Base-by-base conservation (phyloP, 2,888 invertebrate genomes). In the Sminthurinus aureus region DNA sequence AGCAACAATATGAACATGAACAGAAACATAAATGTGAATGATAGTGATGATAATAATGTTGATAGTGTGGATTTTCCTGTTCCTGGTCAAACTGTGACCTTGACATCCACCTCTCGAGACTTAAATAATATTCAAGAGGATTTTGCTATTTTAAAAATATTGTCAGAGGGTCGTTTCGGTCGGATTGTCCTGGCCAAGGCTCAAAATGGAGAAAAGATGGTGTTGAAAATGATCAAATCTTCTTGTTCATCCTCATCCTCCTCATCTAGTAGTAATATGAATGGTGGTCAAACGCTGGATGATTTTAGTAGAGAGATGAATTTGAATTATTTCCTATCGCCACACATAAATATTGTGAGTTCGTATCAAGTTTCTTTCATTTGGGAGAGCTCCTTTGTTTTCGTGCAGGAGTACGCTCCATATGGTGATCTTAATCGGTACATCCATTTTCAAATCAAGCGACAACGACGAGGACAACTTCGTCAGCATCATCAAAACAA, bases 301-400 rank as follows among this genome's bases (percentile, higher is more conserved):
- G 69, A 69, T 69, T 95, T 95, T 90, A 92, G 93, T 89, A 92
- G 94, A 73, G 95, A 95, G 90, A 94, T 94, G 89, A 94, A 95
- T 89, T 94, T 94, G 90, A 94, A 94, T 87, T 94, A 94, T 89
- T 94, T 94, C 89, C 91, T 96, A 0, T 94, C 94, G 75, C 94
- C 95, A 20, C 95, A 96, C 89, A 93, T 93, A 22, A 93, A 93
- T 89, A 93, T 96, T 83, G 91, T 95, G 69, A 94, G 94, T 89
- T 94, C 94, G 0, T 95, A 94, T 90, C 93, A 94, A 87, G 94
- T 95, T 74, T 93, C 93, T 79, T 94, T 93, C 89, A 92, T 92
- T 86, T 93, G 94, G 66, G 91, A 91, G 50, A 91, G 91, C 85
- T 92, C 92, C 86, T 91, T 91, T 89, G 91, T 93, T 0, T 93